phyloP scores from a whole-genome alignment of 1,140 invertebrate species.

The Helicoverpa armigera region DNA sequence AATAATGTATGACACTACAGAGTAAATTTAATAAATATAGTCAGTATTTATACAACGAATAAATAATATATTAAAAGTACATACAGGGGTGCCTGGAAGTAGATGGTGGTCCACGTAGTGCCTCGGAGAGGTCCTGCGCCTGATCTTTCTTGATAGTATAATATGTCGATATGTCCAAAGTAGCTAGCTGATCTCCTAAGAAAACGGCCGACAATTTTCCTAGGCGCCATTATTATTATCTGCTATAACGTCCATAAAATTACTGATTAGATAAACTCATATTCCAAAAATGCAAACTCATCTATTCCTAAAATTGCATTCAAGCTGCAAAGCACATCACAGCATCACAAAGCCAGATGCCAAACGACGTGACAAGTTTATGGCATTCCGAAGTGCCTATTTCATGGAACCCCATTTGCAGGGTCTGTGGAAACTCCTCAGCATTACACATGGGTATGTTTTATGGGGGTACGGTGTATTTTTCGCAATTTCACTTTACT shows the following conservation, averaged over 20 bases:
- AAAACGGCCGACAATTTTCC: too few species aligned
- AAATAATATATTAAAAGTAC: background rate
- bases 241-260: background rate
- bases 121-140: too few species aligned
- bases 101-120: too few species aligned
- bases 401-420: constrained; percentile 20
- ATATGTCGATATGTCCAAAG: too few species aligned
- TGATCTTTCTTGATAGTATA: too few species aligned
- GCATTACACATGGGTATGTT: constrained; percentile 26
- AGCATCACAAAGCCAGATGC: background rate
- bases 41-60: background rate
- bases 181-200: too few species aligned
- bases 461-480: constrained; percentile 14
- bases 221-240: too few species aligned
- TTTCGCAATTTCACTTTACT: constrained; percentile 40
- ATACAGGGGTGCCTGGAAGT: too few species aligned
- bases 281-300: too few species aligned
- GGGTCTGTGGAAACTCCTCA: constrained; percentile 12
- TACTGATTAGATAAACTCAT: background rate
- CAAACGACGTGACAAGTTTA: constrained; percentile 38
- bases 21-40: too few species aligned
- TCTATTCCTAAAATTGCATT: too few species aligned
- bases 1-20: background rate
- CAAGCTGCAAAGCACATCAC: background rate
- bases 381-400: constrained; percentile 36